A percentile compares a stretch with the other conserved stretches of the same genome.
Conservation (phyloP, 2,888 invertebrate genomes). For the Sturmia bella region DNA sequence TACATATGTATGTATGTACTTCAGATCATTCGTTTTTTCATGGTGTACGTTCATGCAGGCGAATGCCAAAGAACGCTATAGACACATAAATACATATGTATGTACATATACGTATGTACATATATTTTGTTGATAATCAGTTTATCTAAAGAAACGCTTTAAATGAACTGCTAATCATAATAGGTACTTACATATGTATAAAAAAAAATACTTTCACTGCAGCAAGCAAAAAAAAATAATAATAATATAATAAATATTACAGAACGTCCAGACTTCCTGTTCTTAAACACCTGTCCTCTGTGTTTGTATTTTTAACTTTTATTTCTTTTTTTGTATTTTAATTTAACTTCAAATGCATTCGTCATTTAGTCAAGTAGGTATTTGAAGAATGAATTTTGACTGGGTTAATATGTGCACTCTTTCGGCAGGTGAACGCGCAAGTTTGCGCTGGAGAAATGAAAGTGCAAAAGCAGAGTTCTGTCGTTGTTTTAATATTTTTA, state of each 20-base stretch:
- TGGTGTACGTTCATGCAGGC: no score
- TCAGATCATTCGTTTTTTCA: no score
- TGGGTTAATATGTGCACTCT: slow-evolving; percentile 38
- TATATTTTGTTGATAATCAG: slow-evolving; percentile 26
- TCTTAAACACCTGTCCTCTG: slow-evolving; percentile 60
- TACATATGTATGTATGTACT: no score
- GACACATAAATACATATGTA: not conserved
- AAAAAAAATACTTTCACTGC: slow-evolving; percentile 62
- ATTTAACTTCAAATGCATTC: slow-evolving; percentile 26
- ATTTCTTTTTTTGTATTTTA: not conserved
- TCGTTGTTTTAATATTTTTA: not conserved
- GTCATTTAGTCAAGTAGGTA: slow-evolving; percentile 38
- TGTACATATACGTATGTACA: not conserved
- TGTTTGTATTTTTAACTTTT: not conserved
- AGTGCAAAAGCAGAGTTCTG: not conserved
- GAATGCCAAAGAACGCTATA: no score
- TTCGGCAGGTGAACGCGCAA: slow-evolving; percentile 32
- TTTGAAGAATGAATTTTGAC: slow-evolving; percentile 40
- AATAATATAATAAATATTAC: not conserved
- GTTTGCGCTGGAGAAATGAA: not conserved
- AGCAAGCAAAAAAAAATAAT: slow-evolving; percentile 11
- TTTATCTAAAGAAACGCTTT: slow-evolving; percentile 12
- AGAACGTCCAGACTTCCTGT: slow-evolving; percentile 55
- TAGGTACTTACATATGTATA: slow-evolving; percentile 10
- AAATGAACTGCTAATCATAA: slow-evolving; percentile 22